Evolutionary conservation across 2,113 vertebrate genomes (phyloP).

Genomic region (Hippopotamus amphibius): DNA sequence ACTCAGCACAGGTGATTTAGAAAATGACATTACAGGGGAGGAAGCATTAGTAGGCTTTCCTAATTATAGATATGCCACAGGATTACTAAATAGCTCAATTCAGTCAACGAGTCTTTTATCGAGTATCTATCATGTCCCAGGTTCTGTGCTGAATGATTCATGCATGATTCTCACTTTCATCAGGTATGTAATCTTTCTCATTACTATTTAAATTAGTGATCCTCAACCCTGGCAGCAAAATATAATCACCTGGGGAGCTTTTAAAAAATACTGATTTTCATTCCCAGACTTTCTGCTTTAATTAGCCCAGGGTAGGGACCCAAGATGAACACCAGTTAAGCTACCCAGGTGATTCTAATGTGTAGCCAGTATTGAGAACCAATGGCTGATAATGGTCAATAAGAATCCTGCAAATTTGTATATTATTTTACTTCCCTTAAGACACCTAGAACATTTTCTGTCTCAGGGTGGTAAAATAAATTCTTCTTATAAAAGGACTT

Average conservation of each 20-base stretch:
- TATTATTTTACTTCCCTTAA: constrained; percentile 15
- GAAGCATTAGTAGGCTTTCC: neutral
- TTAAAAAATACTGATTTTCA: neutral
- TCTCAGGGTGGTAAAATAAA: neutral
- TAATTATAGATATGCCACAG: neutral
- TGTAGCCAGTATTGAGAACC: neutral
- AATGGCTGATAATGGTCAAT: neutral
- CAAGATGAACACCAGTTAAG: neutral
- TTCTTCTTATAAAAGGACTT: neutral
- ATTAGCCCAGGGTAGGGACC: neutral
- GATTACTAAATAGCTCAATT: neutral
- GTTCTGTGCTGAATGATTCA: neutral
- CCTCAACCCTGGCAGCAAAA: neutral
- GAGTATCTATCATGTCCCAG: neutral
- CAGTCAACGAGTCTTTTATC: neutral
- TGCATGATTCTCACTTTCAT: neutral
- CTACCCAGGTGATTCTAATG: neutral
- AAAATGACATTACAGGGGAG: neutral
- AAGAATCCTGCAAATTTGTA: neutral
- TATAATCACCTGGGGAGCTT: neutral
- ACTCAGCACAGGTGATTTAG: neutral
- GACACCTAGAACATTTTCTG: neutral
- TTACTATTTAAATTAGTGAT: neutral
- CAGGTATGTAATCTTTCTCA: neutral
- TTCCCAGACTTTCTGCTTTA: neutral